These are phyloP conservation scores for Malthinus seriepunctatus DNA, from an alignment of 2,888 invertebrate genomes.

Conservation along the genomic window DNA sequence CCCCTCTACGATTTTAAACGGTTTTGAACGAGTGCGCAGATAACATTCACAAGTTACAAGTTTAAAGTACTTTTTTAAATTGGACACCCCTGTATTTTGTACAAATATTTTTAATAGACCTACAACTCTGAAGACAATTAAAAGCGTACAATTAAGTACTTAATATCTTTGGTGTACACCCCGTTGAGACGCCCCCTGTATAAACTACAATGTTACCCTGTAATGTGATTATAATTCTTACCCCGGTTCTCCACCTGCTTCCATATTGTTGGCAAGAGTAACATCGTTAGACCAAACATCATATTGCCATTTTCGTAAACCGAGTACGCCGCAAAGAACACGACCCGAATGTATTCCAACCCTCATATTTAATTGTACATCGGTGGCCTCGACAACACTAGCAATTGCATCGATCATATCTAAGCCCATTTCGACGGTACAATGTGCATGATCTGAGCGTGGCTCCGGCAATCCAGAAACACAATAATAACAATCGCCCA, in stretches of 20 bases:
- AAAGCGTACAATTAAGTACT: no score
- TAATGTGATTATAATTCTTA: constrained; percentile 53
- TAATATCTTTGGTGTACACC: no score
- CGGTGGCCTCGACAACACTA: constrained; percentile 87
- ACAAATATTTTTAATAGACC: no score
- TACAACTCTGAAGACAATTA: no score
- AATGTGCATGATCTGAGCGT: constrained; percentile 88
- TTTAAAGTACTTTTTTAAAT: no score
- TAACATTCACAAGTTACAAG: no score
- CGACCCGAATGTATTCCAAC: constrained; percentile 92
- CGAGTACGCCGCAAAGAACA: constrained; percentile 87
- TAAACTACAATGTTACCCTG: no score
- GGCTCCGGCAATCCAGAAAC: constrained; percentile 90
- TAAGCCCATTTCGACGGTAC: constrained; percentile 85
- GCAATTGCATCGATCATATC: constrained; percentile 87
- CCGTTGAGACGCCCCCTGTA: no score
- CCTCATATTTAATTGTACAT: constrained; percentile 90
- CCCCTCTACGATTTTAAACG: no score
- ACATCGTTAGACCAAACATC: constrained; percentile 96
- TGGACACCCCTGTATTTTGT: no score
- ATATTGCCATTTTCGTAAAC: constrained; percentile 90
- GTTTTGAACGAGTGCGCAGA: no score
- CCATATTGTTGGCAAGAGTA: constrained; percentile 87
- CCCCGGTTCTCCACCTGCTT: constrained; percentile 89
- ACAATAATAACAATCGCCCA: constrained; percentile 94